These are phyloP conservation scores for Megaustenia siamemsis DNA, from an alignment of 2,888 invertebrate genomes.

Conservation along the genomic window DNA sequence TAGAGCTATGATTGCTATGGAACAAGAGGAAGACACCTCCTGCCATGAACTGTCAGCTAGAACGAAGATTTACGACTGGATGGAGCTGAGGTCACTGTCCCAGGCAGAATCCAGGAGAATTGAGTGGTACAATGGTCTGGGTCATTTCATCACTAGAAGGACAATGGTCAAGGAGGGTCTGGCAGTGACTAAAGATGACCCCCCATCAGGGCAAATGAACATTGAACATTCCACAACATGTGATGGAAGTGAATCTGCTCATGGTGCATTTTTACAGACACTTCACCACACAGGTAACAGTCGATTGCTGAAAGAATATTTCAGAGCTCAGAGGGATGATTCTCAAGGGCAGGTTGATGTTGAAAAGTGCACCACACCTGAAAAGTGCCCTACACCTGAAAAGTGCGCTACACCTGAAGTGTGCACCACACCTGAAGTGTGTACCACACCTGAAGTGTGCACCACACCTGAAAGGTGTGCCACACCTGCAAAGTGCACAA, in stretches of 20 bases:
- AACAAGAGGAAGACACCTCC: constrained; percentile 44
- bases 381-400: constrained; percentile 2
- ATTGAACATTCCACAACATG: not conserved
- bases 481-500: too few species aligned
- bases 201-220: too few species aligned
- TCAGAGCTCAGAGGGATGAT: constrained; percentile 49
- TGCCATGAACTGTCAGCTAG: constrained; percentile 34
- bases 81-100: constrained; percentile 20
- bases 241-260: constrained; percentile 31
- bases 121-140: constrained; percentile 37
- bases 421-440: too few species aligned
- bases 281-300: constrained; percentile 45
- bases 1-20: constrained; percentile 54
- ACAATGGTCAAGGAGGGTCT: not conserved
- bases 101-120: constrained; percentile 19
- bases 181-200: not conserved
- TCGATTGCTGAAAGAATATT: constrained; percentile 37
- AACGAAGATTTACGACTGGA: constrained; percentile 48
- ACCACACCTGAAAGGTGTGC: too few species aligned
- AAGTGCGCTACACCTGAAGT: too few species aligned
- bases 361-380: constrained; percentile 42
- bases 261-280: constrained; percentile 40
- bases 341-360: constrained; percentile 48
- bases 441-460: too few species aligned
- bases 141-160: not conserved